Evolutionary conservation across 2,797 vertebrate species (phyloP), one percentile per base, ranked within the genome.

Genomic region (Acanthurus lineatus): DNA sequence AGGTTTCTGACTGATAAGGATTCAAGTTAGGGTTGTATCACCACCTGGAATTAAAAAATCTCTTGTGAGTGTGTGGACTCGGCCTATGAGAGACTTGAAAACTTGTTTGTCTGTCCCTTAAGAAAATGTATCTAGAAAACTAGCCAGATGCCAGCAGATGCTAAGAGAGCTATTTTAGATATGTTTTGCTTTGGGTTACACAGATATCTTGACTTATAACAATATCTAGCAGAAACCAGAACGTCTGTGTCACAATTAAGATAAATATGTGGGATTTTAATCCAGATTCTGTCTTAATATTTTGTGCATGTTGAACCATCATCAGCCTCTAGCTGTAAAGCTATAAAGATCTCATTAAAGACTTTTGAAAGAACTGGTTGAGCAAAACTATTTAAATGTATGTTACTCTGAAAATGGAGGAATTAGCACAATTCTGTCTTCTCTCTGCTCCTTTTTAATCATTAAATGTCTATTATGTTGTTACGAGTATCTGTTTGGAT

Each of bases 221-320:
- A 42, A 10, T 42, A 47, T 42, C 57, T 42, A 62, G 6, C n/a
- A 69, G 32, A 62, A 47, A 49, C 64, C 56, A 38, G 16, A 58
- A 5, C 6, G 20, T 42, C 11, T 22, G 12, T 2, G 19, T 42
- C 11, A 14, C n/a, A 20, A 11, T 49, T n/a, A 19, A 9, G 2
- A 19, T 9, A 1, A 35, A 57, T 35, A 7, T 17, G 17, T 57
- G 7, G 2, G 16, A 32, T 44, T 3, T 17, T 25, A 4, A 35
- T 64, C 22, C 20, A 28, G 52, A 44, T 17, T 17, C 19, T 63
- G n/a, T 53, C 17, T 17, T 9, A 45, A 12, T 61, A 4, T 20
- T 38, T 40, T 38, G 2, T 52, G 40, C 6, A 6, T 4, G 15
- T 11, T 11, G 11, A 44, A 15, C 42, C 3, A 61, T 5, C 20